Base-by-base conservation (phyloP, 2,797 vertebrate genomes). In the Lepilemur ruficaudatus region DNA sequence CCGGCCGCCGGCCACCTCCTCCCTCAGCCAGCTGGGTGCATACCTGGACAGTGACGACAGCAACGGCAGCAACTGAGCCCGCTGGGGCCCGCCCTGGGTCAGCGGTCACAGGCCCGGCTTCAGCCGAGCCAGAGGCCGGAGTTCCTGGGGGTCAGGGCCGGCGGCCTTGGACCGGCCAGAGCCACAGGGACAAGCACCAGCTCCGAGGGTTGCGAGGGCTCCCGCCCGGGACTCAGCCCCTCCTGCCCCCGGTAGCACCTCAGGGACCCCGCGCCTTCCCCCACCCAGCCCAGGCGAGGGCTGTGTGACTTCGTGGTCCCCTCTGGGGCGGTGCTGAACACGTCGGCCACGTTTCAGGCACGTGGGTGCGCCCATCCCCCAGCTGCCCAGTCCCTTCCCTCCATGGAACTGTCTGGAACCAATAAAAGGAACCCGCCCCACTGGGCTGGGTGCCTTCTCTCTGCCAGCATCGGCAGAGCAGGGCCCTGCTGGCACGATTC, bases 41-140 rank as follows among this genome's bases (percentile, higher is more conserved):
- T 99, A 99, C 96, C 98, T 98, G 0, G 99, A 99, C 99, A 99
- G 99, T 0, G 99, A 99, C 84, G 99, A 99, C 97, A 99, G 99
- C 96, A 99, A 99, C 5, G 55, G 97, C 67, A 99, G 98, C 61
- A 97, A 98, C 92, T 98, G 98, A 98, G 82, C 14, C 46, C 32
- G 0, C 22, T 28, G 18, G 3, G 18, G 30, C 38, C 32, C 35
- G 59, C 25, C 7, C 32, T 1, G 3, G 7, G 41, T 43, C 73
- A 55, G 22, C 20, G 50, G 61, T 35, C 83, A 20, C 50, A 0
- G 13, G 61, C 25, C 48, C 48, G 22, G 50, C 78, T 50, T 57
- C 69, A 30, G 32, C 23, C 4, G 17, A 9, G 1, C 28, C 8
- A 5, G 38, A 84, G 48, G 67, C 59, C 32, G 1, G 2, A 17